Conservation (phyloP, 1,140 invertebrate species). For the Tribolium castaneum region DNA sequence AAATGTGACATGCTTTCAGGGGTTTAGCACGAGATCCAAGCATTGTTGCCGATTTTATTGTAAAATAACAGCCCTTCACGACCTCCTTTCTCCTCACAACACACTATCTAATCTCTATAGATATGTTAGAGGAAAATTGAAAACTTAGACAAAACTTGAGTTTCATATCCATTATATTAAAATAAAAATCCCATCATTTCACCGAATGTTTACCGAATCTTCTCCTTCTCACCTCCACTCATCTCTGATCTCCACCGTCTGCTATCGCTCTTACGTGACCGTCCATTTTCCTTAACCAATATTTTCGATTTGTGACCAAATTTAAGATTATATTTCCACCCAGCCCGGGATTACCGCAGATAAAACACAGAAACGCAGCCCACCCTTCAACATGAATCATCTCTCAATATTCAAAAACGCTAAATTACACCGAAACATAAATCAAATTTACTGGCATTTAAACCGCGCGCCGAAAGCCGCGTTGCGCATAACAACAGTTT, state of each 20-base stretch:
- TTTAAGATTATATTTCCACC: constrained; percentile 12
- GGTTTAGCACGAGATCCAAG: constrained; percentile 15
- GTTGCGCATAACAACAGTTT: not conserved
- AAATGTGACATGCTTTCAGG: constrained; percentile 6
- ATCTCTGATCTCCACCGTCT: constrained; percentile 18
- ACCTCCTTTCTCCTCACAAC: not conserved
- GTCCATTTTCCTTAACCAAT: constrained; percentile 37
- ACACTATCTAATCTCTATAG: not conserved
- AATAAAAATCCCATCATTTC: constrained; percentile 38
- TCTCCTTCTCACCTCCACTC: constrained; percentile 27
- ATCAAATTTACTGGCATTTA: not conserved
- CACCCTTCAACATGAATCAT: not conserved
- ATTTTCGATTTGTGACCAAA: constrained; percentile 31
- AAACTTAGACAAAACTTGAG: constrained; percentile 26
- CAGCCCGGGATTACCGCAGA: not conserved
- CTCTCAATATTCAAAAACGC: not conserved
- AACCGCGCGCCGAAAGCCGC: not conserved
- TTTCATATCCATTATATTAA: constrained; percentile 35
- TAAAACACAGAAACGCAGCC: not conserved
- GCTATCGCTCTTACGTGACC: constrained; percentile 38
- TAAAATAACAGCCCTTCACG: not conserved
- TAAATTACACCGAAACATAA: not conserved
- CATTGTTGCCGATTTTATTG: constrained; percentile 18
- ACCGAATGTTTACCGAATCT: constrained; percentile 11
- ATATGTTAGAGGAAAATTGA: constrained; percentile 17